Conservation (phyloP, 2,113 vertebrate genomes). For the Diadophis punctatus region DNA sequence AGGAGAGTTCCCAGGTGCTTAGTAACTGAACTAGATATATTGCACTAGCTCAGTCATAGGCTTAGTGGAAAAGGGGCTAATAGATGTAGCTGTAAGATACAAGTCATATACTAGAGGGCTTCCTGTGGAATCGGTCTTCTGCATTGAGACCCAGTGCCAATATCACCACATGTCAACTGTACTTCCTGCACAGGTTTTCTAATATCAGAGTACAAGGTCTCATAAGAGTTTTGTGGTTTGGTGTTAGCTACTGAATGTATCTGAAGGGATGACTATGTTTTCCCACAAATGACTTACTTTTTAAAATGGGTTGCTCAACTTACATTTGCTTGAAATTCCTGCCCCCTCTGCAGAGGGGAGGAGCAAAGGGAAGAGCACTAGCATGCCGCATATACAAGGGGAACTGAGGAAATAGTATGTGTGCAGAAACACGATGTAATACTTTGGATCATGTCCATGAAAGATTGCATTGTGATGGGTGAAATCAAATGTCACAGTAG, state of each 20-base stretch:
- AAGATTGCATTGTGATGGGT: not conserved
- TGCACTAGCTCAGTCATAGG: not conserved
- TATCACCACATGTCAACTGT: not conserved
- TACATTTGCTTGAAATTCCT: not conserved
- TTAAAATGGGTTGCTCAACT: not conserved
- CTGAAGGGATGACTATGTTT: not conserved
- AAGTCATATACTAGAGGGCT: not conserved
- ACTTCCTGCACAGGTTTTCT: not conserved
- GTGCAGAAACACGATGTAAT: not conserved
- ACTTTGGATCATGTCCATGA: not conserved
- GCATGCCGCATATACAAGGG: not conserved
- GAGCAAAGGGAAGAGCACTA: not conserved
- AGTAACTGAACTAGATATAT: not conserved
- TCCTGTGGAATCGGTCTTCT: not conserved
- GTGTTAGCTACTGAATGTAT: not conserved
- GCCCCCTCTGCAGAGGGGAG: not conserved
- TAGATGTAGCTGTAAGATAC: not conserved
- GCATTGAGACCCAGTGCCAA: not conserved
- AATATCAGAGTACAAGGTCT: not conserved
- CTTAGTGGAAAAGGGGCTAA: not conserved
- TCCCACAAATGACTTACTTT: not conserved
- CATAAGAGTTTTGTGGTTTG: not conserved
- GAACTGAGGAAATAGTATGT: not conserved
- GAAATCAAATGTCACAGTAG: not conserved
- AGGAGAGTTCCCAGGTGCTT: not conserved